Conservation (phyloP, 2,113 vertebrate species). For the Zapornia atra region DNA sequence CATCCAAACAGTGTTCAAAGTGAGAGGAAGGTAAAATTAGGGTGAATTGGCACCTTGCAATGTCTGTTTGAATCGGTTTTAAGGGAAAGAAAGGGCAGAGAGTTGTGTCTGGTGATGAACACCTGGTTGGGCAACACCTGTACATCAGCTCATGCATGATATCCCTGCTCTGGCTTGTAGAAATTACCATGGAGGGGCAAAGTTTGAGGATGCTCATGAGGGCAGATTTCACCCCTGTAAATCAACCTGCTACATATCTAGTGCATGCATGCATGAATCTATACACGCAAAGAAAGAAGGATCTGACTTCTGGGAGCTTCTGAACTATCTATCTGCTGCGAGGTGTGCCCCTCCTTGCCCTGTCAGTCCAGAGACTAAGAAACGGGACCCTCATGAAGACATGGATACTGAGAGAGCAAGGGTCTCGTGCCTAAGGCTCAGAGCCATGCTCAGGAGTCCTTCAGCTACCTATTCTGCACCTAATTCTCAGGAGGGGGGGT, state of each 20-base stretch:
- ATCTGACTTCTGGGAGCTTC: background rate
- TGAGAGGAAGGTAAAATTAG: background rate
- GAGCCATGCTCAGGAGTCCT: background rate
- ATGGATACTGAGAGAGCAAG: background rate
- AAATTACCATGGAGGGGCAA: background rate
- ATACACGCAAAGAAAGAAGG: background rate
- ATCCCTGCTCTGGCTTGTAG: background rate
- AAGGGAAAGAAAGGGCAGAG: background rate
- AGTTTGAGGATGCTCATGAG: background rate
- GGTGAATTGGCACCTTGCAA: background rate
- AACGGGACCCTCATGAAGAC: fast-evolving
- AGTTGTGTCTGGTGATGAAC: background rate
- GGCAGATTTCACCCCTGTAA: background rate
- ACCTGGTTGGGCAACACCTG: background rate
- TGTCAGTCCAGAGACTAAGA: background rate
- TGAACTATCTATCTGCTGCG: background rate
- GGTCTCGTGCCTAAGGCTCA: background rate
- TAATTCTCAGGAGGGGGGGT: background rate
- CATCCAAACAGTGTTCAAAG: background rate
- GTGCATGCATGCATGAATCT: background rate
- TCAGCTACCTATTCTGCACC: background rate
- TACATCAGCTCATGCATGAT: background rate
- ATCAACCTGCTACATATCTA: background rate
- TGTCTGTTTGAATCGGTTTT: background rate
- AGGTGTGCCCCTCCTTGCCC: background rate